phyloP scores from a whole-genome alignment of 35 echinoderm and acorn worm genomes.

The Anneissia japonica region DNA sequence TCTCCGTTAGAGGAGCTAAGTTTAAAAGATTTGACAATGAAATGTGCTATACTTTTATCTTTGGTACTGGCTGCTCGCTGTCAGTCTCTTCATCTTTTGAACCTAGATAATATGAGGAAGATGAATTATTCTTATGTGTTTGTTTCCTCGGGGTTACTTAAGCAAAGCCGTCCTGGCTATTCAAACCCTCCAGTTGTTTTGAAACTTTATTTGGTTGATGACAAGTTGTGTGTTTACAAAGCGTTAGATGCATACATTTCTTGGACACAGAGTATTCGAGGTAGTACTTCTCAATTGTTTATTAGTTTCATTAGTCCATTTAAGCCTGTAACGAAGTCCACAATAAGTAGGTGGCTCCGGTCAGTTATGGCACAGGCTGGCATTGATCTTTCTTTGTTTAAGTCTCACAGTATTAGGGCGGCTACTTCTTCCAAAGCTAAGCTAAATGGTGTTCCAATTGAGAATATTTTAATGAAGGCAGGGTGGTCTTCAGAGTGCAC shows the following conservation, averaged over 20 bases:
- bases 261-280: neutral
- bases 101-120: neutral
- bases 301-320: slow-evolving; percentile 31
- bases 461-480: slow-evolving; percentile 25
- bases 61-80: neutral
- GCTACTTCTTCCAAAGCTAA: slow-evolving; percentile 28
- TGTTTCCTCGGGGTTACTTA: neutral
- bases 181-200: neutral
- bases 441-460: slow-evolving; percentile 17
- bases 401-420: slow-evolving; percentile 16
- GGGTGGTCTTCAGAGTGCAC: slow-evolving; percentile 43
- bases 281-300: slow-evolving; percentile 7
- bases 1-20: slow-evolving; percentile 5
- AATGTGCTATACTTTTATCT: slow-evolving; percentile 25
- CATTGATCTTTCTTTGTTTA: slow-evolving; percentile 39
- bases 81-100: slow-evolving; percentile 3
- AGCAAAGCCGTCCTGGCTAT: slow-evolving; percentile 26
- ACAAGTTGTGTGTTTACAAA: slow-evolving; percentile 1
- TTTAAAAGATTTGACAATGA: slow-evolving; percentile 25
- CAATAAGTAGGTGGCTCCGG: slow-evolving; percentile 47
- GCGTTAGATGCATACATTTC: neutral
- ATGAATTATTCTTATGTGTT: neutral
- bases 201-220: neutral
- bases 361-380: slow-evolving; percentile 36
- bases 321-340: neutral